Evolutionary conservation across 2,113 vertebrate genomes (phyloP), one percentile per base, ranked within the genome.

Genomic region (Oreocharis arfaki): DNA sequence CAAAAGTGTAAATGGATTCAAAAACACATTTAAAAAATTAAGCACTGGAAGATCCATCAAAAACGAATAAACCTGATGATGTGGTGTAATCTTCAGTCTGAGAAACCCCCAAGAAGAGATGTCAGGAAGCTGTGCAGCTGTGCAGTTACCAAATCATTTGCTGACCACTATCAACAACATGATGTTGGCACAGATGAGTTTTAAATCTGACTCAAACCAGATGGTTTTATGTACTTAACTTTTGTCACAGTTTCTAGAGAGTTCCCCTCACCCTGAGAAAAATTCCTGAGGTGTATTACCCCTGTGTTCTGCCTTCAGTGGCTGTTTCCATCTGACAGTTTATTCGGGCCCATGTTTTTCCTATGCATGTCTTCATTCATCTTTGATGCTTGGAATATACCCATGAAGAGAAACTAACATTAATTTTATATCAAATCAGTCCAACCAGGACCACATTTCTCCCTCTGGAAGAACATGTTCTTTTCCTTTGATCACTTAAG

Each of bases 21-120:
- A 93, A 95, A 94, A 53, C 70, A 85, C 26, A 35, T 93, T 93
- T 57, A 73, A 76, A 22, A 82, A 93, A 88, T 49, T 80, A 88
- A 80, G 16, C 41, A 27, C 37, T 93, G 82, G 41, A 83, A 90
- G 75, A 95, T 69, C 46, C 59, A 83, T 96, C 77, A 89, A 85
- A 93, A 94, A 24, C n/a, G 83, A 85, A 94, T 85, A 93, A 90
- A 69, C n/a, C 50, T 85, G 75, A 64, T 85, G 85, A 93, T 88
- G 67, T 85, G 37, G n/a, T 86, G 11, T 46, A 94, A 80, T 79
- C 47, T 90, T 83, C n/a, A 92, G 70, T 46, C 61, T 4, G 7
- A 88, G 59, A 90, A 90, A 90, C 3, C 5, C 55, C 50, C 42
- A 76, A 20, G 12, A 73, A 69, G 67, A 61, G 37, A 60, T 44